Base-by-base conservation (phyloP, 2,113 vertebrate species). In the Columbina picui region DNA sequence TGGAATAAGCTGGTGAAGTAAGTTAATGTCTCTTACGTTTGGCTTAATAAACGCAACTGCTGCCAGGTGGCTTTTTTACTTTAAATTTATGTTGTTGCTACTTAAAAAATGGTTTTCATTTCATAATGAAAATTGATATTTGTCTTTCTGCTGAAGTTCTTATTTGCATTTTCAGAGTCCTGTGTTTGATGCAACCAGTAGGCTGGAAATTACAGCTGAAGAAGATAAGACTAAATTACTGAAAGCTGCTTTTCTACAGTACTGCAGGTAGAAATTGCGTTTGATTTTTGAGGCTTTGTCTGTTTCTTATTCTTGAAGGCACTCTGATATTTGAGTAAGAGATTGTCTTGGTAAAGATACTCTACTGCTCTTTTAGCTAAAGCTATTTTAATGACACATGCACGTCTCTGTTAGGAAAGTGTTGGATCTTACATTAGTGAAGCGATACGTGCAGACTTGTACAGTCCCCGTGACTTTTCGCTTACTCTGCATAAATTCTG, bases 201-300 rank as follows among this genome's bases (percentile, higher is more conserved):
- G 98, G 96, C 92, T 96, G 7, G 99, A 99, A 68, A 82, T 97
- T 5, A 93, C 98, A 18, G 98, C 98, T 73, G 98, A 99, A 71
- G 99, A 99, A 90, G 99, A 99, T 95, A 99, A 99, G 95, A 99
- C 98, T 30, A 99, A 98, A 76, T 96, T 99, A 63, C 96, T 99
- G 88, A 99, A 99, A 97, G 94, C 98, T 29, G 99, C 99, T n/a
- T 99, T 99, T 97, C 98, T 99, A 12, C 99, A 99, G 75, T 99
- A 98, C 97, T 99, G 99, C 97, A 99, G 99, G 99, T 99, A 98
- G 20, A 94, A 96, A 61, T 78, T 57, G 27, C 41, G 57, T 16
- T 89, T 92, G 0, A 1, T 69, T 83, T 90, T 77, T 65, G 5
- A 60, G 36, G 12, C 9, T 36, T 17, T 15, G 4, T 25, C 34